phyloP scores from a whole-genome alignment of 2,888 invertebrate species.

The Tinea trinotella region DNA sequence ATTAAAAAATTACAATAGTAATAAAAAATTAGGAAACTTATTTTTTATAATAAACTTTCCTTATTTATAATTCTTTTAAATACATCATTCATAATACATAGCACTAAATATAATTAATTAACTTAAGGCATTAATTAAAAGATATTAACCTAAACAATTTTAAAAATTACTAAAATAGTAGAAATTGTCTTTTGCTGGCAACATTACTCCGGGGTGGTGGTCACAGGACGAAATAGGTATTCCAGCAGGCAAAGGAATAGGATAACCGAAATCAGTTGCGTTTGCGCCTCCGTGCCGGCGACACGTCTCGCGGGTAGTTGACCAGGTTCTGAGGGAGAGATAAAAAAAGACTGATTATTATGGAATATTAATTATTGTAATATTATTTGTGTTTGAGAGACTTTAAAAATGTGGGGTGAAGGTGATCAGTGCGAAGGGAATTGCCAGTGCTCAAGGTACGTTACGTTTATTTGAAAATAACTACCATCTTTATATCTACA shows the following conservation, averaged over 20 bases:
- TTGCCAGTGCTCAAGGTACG: slow-evolving; percentile 61
- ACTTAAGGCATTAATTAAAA: no score
- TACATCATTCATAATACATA: no score
- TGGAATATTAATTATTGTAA: slow-evolving; percentile 33
- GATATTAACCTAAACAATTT: no score
- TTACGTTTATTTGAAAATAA: no score
- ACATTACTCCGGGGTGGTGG: slow-evolving; percentile 36
- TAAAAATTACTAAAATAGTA: slow-evolving; percentile 40
- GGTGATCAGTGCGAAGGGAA: slow-evolving; percentile 51
- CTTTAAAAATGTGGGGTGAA: slow-evolving; percentile 55
- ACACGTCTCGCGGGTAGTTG: slow-evolving; percentile 22
- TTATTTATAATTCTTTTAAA: no score
- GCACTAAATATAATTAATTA: no score
- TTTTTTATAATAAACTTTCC: no score
- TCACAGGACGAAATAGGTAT: slow-evolving; percentile 24
- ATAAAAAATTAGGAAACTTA: no score
- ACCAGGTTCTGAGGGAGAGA: slow-evolving; percentile 32
- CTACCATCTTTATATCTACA: no score
- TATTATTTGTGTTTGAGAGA: slow-evolving; percentile 25
- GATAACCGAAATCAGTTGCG: slow-evolving; percentile 23
- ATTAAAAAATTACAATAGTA: no score
- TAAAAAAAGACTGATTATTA: slow-evolving; percentile 33
- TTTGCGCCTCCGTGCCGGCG: slow-evolving; percentile 29
- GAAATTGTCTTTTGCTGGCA: slow-evolving; percentile 27
- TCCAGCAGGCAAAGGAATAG: slow-evolving; percentile 16